Percentiles rank a stretch among this genome's conserved stretches.
Evolutionary conservation across 2,113 vertebrate genomes (phyloP).

Genomic region (Progne subis): DNA sequence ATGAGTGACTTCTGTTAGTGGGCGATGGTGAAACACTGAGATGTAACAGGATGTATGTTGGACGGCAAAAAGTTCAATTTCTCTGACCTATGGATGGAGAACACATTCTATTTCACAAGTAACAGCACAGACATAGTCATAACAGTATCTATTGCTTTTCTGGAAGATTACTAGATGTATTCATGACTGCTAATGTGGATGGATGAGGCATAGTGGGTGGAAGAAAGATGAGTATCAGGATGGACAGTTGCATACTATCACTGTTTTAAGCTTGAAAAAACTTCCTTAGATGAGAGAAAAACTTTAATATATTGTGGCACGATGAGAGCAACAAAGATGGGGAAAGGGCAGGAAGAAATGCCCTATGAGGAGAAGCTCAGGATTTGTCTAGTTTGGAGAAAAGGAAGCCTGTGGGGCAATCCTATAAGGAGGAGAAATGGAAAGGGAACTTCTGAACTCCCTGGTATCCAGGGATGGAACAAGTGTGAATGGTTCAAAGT

Average conservation of each 20-base stretch:
- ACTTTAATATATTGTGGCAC: not conserved
- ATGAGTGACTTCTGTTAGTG: not conserved
- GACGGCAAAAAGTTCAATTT: not conserved
- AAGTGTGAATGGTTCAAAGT: not conserved
- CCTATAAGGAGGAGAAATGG: rapidly evolving
- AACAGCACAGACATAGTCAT: not conserved
- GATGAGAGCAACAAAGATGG: not conserved
- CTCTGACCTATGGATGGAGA: not conserved
- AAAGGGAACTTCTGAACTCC: not conserved
- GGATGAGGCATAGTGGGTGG: not conserved
- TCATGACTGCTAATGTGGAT: not conserved
- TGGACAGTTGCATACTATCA: not conserved
- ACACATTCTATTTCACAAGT: not conserved
- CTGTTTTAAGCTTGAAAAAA: not conserved
- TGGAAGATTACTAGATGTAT: not conserved
- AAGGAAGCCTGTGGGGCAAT: not conserved
- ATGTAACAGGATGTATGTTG: not conserved
- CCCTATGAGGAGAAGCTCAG: not conserved
- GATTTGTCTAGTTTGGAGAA: not conserved
- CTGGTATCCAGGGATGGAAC: not conserved
- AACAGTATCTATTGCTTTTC: not conserved
- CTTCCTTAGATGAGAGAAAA: not conserved
- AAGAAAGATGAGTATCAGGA: not conserved
- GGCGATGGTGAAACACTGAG: not conserved
- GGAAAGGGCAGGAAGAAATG: not conserved